phyloP scores from a whole-genome alignment of 1,140 invertebrate species.

The Lasioglossum albipes region DNA sequence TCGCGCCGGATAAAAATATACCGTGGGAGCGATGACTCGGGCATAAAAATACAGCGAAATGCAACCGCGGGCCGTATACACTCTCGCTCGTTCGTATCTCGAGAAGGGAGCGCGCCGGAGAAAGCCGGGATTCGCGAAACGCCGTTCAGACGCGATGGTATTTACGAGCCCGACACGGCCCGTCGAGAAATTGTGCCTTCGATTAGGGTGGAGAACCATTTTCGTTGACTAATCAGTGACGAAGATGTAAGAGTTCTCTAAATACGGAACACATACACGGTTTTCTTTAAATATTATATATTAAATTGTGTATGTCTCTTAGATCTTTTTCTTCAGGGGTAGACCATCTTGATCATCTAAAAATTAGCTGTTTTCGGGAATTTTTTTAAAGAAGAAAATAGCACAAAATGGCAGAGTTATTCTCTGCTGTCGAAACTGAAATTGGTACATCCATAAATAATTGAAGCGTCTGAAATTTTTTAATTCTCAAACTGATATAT shows the following conservation, averaged over 20 bases:
- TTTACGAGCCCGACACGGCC: slow-evolving; percentile 45
- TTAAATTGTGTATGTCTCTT: too few relatives aligned
- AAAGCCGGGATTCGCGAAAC: slow-evolving; percentile 20
- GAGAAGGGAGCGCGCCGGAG: slow-evolving; percentile 20
- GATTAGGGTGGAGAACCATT: not conserved
- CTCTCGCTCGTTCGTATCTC: slow-evolving; percentile 44
- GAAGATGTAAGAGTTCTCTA: not conserved
- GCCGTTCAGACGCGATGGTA: slow-evolving; percentile 58
- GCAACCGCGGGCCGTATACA: slow-evolving; percentile 60
- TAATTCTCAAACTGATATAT: too few relatives aligned
- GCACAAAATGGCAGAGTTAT: too few relatives aligned
- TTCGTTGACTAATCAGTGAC: not conserved
- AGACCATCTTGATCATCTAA: too few relatives aligned
- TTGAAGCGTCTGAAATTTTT: too few relatives aligned
- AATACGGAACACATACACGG: too few relatives aligned
- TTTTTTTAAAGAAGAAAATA: too few relatives aligned
- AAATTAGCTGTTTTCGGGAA: too few relatives aligned
- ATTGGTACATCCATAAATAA: too few relatives aligned
- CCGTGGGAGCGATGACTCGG: slow-evolving; percentile 79
- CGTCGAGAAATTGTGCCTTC: not conserved
- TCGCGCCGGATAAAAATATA: slow-evolving; percentile 77
- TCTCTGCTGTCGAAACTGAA: too few relatives aligned
- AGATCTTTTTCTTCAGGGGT: too few relatives aligned
- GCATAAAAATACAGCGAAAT: slow-evolving; percentile 78
- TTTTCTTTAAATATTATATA: too few relatives aligned